Conservation (phyloP, 2,797 vertebrate species). For the Chloroceryle inda region DNA sequence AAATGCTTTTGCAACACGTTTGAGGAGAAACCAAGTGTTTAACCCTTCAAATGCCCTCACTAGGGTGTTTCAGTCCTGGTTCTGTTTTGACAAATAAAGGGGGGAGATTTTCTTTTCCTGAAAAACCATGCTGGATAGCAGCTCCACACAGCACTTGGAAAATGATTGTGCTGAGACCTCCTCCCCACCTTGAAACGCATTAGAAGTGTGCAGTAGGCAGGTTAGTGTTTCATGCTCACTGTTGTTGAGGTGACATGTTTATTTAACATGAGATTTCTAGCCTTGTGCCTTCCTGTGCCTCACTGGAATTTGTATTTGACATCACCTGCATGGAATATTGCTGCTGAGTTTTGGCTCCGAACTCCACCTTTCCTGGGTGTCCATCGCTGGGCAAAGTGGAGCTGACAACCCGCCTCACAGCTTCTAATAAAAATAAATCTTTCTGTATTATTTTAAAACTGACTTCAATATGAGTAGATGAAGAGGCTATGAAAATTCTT, state of each 20-base stretch:
- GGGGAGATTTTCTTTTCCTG: background rate
- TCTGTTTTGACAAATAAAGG: background rate
- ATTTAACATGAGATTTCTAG: background rate
- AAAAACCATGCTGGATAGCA: rapidly evolving
- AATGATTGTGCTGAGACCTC: background rate
- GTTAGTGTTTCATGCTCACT: rapidly evolving
- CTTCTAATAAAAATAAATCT: conserved; percentile 32
- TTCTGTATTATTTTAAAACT: conserved; percentile 18
- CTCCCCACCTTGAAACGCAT: background rate
- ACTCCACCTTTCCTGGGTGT: background rate
- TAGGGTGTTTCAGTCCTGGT: background rate
- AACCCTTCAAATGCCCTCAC: conserved; percentile 8
- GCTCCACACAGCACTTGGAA: background rate
- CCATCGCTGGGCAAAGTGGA: background rate
- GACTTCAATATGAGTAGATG: background rate
- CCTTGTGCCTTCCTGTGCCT: background rate
- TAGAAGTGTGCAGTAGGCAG: background rate
- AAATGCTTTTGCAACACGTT: background rate
- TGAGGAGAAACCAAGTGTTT: conserved; percentile 33
- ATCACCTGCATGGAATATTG: background rate
- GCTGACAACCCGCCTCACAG: background rate
- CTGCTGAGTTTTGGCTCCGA: background rate
- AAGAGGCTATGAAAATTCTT: conserved; percentile 28
- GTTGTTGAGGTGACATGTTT: background rate
- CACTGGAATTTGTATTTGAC: background rate